phyloP scores from a whole-genome alignment of 2,113 vertebrate species.

The Fukomys damarensis region DNA sequence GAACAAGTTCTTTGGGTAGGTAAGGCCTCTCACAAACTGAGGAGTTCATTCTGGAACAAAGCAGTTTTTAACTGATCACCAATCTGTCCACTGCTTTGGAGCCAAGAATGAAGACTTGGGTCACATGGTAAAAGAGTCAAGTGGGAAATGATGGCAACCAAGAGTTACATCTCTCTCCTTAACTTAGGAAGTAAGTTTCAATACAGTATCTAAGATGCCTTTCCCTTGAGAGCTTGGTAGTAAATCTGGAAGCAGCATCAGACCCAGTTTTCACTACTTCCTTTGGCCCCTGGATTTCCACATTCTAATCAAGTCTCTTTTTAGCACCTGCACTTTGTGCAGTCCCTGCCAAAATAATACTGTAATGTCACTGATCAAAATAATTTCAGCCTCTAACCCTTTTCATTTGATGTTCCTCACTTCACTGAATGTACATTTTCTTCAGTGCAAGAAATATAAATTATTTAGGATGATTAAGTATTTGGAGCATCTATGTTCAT shows the following conservation, averaged over 20 bases:
- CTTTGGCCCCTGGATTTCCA: not conserved
- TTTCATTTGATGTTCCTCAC: not conserved
- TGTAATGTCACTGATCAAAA: not conserved
- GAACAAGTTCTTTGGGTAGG: not conserved
- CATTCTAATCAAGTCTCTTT: not conserved
- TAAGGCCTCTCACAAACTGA: not conserved
- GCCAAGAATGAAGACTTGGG: not conserved
- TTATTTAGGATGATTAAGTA: slow-evolving; percentile 6
- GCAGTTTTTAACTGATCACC: not conserved
- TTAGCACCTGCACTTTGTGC: not conserved
- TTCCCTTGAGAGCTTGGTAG: not conserved
- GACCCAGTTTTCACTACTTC: not conserved
- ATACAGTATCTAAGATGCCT: not conserved
- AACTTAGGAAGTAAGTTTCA: not conserved
- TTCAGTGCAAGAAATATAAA: not conserved
- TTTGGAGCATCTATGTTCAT: slow-evolving; percentile 34
- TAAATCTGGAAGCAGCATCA: not conserved
- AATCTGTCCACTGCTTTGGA: not conserved
- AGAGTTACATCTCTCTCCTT: not conserved
- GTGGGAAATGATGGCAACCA: not conserved
- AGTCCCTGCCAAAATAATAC: not conserved
- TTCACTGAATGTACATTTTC: not conserved
- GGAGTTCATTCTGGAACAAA: not conserved
- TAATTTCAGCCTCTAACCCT: not conserved
- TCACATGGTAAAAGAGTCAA: not conserved